These are phyloP conservation scores for Etheostoma cragini DNA, from an alignment of 2,113 vertebrate genomes.

Conservation along the genomic window DNA sequence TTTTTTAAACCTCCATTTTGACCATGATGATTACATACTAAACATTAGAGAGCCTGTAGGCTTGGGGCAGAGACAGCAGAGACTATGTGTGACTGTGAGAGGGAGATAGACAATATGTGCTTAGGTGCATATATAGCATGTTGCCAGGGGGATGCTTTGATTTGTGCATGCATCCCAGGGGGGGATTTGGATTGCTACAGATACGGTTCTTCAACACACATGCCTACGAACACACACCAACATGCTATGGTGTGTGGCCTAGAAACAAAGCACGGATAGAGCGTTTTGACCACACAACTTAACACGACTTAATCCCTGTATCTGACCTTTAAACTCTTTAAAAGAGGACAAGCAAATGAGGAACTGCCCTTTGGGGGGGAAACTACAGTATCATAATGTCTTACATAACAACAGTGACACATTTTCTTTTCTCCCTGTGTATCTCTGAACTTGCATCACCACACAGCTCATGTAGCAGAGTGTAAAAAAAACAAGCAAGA, in stretches of 20 bases:
- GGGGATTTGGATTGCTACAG: slow-evolving; percentile 26
- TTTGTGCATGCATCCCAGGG: slow-evolving; percentile 39
- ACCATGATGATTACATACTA: slow-evolving; percentile 30
- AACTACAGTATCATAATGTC: slow-evolving; percentile 5
- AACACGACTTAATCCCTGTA: neutral
- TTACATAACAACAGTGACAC: slow-evolving; percentile 42
- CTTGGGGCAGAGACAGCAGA: slow-evolving; percentile 8
- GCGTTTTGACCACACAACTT: slow-evolving; percentile 1
- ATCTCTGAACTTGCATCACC: slow-evolving; percentile 15
- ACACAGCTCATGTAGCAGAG: neutral
- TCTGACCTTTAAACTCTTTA: slow-evolving; percentile 35
- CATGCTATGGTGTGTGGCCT: slow-evolving; percentile 8
- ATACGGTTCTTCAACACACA: slow-evolving; percentile 29
- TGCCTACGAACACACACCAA: neutral
- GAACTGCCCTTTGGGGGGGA: neutral
- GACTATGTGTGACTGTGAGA: slow-evolving; percentile 18
- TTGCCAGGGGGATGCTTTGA: slow-evolving; percentile 26
- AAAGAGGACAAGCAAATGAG: slow-evolving; percentile 5
- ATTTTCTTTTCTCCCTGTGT: slow-evolving; percentile 8
- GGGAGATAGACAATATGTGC: slow-evolving; percentile 34
- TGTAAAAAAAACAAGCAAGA: slow-evolving; percentile 51
- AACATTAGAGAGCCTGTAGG: slow-evolving; percentile 36
- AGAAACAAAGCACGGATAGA: slow-evolving; percentile 28
- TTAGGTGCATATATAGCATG: slow-evolving; percentile 26
- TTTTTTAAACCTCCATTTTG: neutral